Conservation (phyloP, 2,797 vertebrate species). For the Anguilla obscura region DNA sequence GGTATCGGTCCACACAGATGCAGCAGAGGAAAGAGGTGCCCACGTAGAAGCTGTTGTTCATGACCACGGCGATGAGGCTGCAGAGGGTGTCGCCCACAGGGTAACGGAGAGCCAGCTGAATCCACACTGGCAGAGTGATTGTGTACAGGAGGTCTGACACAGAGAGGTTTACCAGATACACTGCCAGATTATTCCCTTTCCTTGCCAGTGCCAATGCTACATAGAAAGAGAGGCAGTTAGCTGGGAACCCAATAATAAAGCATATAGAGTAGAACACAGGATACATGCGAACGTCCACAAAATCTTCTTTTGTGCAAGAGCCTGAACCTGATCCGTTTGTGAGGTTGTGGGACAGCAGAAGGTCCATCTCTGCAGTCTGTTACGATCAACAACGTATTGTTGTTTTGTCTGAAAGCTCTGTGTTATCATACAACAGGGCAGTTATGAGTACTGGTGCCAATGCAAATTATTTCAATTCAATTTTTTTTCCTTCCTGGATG, state of each 20-base stretch:
- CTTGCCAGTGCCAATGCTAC: constrained; percentile 53
- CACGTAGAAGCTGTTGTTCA: constrained; percentile 64
- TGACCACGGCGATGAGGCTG: constrained; percentile 46
- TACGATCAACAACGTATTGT: background rate
- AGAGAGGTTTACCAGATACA: constrained; percentile 59
- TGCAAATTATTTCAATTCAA: constrained; percentile 42
- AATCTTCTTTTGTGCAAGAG: constrained; percentile 24
- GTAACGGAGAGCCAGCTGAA: constrained; percentile 36
- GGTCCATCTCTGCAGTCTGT: constrained; percentile 38
- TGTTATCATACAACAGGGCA: background rate
- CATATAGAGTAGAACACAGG: constrained; percentile 52
- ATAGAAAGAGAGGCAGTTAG: constrained; percentile 61
- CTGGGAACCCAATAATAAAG: constrained; percentile 57
- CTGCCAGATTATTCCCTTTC: constrained; percentile 50
- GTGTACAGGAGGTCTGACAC: constrained; percentile 63
- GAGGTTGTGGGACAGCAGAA: background rate
- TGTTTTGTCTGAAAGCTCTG: background rate
- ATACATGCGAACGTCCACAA: constrained; percentile 38
- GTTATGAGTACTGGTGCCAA: background rate
- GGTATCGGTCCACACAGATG: constrained; percentile 59
- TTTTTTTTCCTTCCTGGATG: constrained; percentile 6
- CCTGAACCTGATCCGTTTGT: background rate
- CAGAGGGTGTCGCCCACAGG: constrained; percentile 38
- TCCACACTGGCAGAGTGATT: constrained; percentile 60
- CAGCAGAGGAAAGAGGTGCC: constrained; percentile 63